Evolutionary conservation across 2,888 invertebrate species (phyloP).

Genomic region (Aricia artaxerxes): DNA sequence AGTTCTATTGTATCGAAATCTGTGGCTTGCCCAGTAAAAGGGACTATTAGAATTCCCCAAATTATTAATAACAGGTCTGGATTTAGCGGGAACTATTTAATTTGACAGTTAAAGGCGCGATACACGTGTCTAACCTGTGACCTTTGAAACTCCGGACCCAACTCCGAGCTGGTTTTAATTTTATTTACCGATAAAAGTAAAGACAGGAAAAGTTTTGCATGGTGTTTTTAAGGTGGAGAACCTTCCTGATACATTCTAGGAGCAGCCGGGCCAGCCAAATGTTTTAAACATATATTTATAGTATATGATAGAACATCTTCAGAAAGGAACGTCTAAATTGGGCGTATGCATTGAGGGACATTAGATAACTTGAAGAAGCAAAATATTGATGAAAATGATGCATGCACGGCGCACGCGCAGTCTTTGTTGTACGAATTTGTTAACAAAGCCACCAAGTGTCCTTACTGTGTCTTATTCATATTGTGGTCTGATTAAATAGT

Average conservation of each 20-base stretch:
- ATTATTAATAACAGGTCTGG: not conserved
- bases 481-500: not conserved
- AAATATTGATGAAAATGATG: too few relatives aligned
- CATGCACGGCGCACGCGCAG: too few relatives aligned
- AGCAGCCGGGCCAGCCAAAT: too few relatives aligned
- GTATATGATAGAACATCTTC: too few relatives aligned
- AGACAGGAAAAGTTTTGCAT: not conserved
- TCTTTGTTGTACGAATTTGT: too few relatives aligned
- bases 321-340: too few relatives aligned
- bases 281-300: too few relatives aligned
- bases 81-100: constrained; percentile 3
- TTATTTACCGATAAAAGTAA: not conserved
- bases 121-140: constrained; percentile 1
- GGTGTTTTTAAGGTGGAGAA: not conserved
- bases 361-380: too few relatives aligned
- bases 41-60: not conserved
- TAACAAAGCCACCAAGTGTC: too few relatives aligned
- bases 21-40: not conserved
- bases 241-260: too few relatives aligned
- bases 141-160: not conserved
- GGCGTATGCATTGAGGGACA: too few relatives aligned
- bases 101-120: not conserved
- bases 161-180: not conserved
- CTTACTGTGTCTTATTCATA: too few relatives aligned
- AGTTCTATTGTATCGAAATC: not conserved